Percentiles rank a stretch among this genome's conserved stretches.
Conservation (phyloP, 35 echinoderm and acorn worm genomes). For the Hemicentrotus pulcherrimus region DNA sequence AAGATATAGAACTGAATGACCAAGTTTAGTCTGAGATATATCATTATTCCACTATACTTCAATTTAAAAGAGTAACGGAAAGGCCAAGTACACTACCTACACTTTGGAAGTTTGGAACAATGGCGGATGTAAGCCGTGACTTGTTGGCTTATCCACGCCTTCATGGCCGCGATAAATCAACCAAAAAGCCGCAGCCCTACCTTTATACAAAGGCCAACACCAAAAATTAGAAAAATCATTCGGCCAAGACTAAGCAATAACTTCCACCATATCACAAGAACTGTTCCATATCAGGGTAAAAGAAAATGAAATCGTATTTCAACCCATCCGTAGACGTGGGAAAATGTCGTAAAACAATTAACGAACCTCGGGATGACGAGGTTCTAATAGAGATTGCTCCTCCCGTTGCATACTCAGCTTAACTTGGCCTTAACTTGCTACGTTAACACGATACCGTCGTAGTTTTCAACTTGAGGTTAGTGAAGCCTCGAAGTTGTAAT, state of each 20-base stretch:
- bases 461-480: not conserved
- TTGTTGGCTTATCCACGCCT: constrained; percentile 27
- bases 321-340: not conserved
- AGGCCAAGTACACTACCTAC: not conserved
- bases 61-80: not conserved
- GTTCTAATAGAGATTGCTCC: not conserved
- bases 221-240: not conserved
- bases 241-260: not conserved
- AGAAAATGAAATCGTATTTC: constrained; percentile 19
- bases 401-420: not conserved
- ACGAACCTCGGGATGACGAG: not conserved
- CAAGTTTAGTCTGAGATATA: no score
- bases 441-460: no score
- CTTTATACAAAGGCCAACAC: not conserved
- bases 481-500: no score
- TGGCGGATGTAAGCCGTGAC: not conserved
- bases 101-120: not conserved
- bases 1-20: no score
- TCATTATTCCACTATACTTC: not conserved
- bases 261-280: not conserved
- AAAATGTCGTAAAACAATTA: not conserved
- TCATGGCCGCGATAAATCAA: not conserved
- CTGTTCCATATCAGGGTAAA: not conserved
- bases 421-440: not conserved
- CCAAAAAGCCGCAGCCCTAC: not conserved